Evolutionary conservation across 1,140 invertebrate species (phyloP).

Genomic region (Bombyx mandarina): DNA sequence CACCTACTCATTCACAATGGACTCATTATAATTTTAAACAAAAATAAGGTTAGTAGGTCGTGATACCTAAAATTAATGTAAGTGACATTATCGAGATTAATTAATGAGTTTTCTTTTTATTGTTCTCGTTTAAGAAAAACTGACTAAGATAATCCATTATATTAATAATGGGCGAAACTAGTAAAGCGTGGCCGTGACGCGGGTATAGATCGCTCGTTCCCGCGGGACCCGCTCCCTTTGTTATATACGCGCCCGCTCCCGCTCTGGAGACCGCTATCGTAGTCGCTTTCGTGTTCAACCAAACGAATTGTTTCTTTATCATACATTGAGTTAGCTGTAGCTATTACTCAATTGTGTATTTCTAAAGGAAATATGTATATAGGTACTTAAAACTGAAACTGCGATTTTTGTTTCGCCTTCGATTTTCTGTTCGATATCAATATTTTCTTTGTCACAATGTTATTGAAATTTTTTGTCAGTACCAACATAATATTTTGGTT

Average conservation of each 20-base stretch:
- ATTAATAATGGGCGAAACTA: conserved; percentile 37
- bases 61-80: too few species aligned
- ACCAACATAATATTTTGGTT: too few species aligned
- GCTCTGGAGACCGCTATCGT: conserved; percentile 2
- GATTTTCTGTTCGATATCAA: too few species aligned
- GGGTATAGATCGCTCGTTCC: conserved; percentile 16
- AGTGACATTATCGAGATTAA: too few species aligned
- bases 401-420: too few species aligned
- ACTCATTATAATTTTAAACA: too few species aligned
- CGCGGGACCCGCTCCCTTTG: conserved; percentile 34
- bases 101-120: too few species aligned
- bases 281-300: conserved; percentile 4
- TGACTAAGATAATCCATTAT: conserved; percentile 30
- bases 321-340: neutral
- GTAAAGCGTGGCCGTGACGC: conserved; percentile 12
- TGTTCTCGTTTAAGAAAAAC: conserved; percentile 6
- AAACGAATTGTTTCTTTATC: conserved; percentile 6
- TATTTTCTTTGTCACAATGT: too few species aligned
- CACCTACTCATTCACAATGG: too few species aligned
- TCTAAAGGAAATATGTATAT: neutral
- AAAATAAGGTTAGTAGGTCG: too few species aligned
- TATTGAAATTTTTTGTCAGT: too few species aligned
- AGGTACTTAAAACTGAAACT: neutral
- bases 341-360: conserved; percentile 7
- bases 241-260: conserved; percentile 25